Percentiles rank a stretch among this genome's conserved stretches.
Conservation (phyloP, 2,888 invertebrate genomes). For the Ecliptopera silaceata region DNA sequence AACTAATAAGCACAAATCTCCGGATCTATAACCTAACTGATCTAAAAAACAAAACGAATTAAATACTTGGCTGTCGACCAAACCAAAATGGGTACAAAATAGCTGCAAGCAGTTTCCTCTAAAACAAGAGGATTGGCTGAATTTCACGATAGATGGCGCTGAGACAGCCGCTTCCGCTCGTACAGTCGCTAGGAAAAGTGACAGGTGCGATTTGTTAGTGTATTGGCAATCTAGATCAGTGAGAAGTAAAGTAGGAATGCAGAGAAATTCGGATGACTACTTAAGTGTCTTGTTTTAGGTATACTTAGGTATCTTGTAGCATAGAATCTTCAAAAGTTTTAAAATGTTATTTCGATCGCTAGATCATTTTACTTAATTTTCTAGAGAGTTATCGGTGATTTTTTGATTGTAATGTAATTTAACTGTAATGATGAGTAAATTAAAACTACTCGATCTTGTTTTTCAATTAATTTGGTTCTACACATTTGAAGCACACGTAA, state of each 20-base stretch:
- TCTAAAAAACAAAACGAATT: constrained; percentile 43
- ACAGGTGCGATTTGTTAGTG: constrained; percentile 31
- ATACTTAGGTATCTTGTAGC: too few species aligned
- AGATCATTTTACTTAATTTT: too few species aligned
- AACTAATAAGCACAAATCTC: constrained; percentile 3
- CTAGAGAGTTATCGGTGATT: too few species aligned
- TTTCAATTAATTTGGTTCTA: too few species aligned
- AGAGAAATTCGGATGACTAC: not conserved
- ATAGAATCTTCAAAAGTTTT: too few species aligned
- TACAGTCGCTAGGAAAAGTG: constrained; percentile 43
- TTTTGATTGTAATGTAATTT: too few species aligned
- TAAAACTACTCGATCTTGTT: too few species aligned
- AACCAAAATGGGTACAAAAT: constrained; percentile 75
- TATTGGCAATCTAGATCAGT: constrained; percentile 32
- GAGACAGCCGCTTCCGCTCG: constrained; percentile 53
- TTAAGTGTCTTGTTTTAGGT: too few species aligned
- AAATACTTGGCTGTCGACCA: constrained; percentile 73
- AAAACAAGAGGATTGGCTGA: constrained; percentile 74
- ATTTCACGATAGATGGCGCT: constrained; percentile 76
- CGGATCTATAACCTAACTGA: constrained; percentile 22
- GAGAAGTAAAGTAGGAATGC: constrained; percentile 13
- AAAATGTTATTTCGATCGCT: too few species aligned
- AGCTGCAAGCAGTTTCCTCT: constrained; percentile 72
- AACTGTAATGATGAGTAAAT: too few species aligned
- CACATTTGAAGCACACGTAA: too few species aligned